phyloP scores from a whole-genome alignment of 2,888 invertebrate genomes.

The Megaustenia siamemsis region DNA sequence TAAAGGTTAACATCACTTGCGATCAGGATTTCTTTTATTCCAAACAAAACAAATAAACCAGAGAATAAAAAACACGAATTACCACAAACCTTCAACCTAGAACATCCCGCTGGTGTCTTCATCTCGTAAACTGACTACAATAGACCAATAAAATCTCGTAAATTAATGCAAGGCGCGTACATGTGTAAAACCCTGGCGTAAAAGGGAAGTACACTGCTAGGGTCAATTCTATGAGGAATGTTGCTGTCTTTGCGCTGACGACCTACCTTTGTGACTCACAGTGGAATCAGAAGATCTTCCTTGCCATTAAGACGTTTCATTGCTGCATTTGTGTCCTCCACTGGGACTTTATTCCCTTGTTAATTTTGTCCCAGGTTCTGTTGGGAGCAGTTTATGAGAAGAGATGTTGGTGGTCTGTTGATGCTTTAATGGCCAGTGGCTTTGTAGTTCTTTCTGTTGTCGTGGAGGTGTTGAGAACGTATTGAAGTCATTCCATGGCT shows the following conservation, averaged over 20 bases:
- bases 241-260: neutral
- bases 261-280: neutral
- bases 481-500: neutral
- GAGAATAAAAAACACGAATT: too few relatives aligned
- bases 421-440: neutral
- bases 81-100: too few relatives aligned
- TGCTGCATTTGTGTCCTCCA: neutral
- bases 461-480: neutral
- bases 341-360: neutral
- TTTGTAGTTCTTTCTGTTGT: neutral
- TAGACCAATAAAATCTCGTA: neutral
- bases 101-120: neutral
- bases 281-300: neutral
- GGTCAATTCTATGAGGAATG: too few relatives aligned
- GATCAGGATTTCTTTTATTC: too few relatives aligned
- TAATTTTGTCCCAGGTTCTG: conserved; percentile 13
- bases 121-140: neutral
- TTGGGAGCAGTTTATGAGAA: neutral
- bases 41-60: too few relatives aligned
- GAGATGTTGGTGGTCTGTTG: conserved; percentile 32
- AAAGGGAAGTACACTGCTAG: neutral
- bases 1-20: too few relatives aligned
- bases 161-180: neutral
- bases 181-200: neutral
- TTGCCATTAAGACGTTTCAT: neutral